Percentiles rank a stretch among this genome's conserved stretches.
Conservation (phyloP, 2,113 vertebrate genomes). For the Phaethon lepturus region DNA sequence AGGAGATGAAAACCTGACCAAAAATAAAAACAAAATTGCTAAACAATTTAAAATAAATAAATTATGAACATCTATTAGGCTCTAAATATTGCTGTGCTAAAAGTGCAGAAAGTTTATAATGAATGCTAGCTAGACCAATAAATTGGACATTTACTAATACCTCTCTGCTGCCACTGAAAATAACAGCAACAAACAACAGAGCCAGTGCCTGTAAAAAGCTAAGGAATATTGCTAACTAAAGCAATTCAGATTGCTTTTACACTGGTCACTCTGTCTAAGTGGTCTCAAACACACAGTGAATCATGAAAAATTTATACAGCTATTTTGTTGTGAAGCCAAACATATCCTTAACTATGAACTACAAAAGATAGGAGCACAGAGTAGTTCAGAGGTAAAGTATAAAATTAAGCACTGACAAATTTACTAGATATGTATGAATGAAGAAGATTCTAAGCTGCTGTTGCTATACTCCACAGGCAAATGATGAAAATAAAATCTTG, state of each 20-base stretch:
- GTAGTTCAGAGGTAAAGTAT: neutral
- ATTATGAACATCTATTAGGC: neutral
- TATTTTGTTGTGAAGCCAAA: neutral
- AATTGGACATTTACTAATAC: neutral
- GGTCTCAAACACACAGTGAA: neutral
- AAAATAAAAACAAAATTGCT: neutral
- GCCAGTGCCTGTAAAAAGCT: neutral
- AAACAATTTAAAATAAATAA: neutral
- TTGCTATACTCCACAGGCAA: neutral
- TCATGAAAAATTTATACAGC: slow-evolving; percentile 4
- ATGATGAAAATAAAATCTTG: neutral
- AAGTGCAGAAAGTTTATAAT: neutral
- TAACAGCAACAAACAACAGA: neutral
- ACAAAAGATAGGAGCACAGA: neutral
- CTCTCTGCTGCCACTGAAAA: neutral
- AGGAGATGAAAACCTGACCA: neutral
- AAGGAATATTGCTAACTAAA: neutral
- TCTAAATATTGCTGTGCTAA: neutral
- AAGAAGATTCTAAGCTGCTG: neutral
- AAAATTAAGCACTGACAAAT: neutral
- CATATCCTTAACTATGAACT: neutral
- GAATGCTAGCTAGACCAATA: neutral
- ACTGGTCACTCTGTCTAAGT: neutral
- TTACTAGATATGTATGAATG: neutral
- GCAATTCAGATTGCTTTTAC: neutral